Conservation (phyloP, 2,113 vertebrate genomes). For the Ardeotis arabs region DNA sequence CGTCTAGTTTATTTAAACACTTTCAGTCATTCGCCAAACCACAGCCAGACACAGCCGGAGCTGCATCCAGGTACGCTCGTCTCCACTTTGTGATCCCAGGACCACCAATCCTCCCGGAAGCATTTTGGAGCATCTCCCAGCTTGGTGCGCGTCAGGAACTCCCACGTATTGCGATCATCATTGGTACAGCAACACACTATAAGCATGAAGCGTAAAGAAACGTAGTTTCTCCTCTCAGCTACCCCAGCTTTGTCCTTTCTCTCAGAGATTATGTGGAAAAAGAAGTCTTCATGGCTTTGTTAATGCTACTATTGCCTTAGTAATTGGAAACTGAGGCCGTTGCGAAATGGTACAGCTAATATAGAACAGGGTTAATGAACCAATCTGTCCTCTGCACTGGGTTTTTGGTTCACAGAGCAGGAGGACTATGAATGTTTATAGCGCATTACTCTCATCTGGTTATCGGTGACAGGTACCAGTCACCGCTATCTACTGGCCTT, state of each 20-base stretch:
- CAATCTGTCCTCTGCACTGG: not conserved
- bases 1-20: not conserved
- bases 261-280: not conserved
- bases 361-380: conserved; percentile 18
- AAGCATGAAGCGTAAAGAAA: not conserved
- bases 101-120: not conserved
- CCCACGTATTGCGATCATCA: fast-evolving
- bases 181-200: not conserved
- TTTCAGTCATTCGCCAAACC: not conserved
- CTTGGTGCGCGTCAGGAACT: not conserved
- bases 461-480: not conserved
- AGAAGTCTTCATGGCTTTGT: not conserved
- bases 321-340: not conserved
- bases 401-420: not conserved
- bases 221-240: not conserved
- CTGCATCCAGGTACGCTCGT: not conserved
- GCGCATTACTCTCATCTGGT: not conserved
- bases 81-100: not conserved
- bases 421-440: not conserved
- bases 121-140: not conserved
- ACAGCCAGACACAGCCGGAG: not conserved
- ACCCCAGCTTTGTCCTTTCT: not conserved
- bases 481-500: not conserved
- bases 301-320: conserved; percentile 14
- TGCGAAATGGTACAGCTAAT: not conserved